Conservation (phyloP, 2,888 invertebrate species). For the Malthinus seriepunctatus region DNA sequence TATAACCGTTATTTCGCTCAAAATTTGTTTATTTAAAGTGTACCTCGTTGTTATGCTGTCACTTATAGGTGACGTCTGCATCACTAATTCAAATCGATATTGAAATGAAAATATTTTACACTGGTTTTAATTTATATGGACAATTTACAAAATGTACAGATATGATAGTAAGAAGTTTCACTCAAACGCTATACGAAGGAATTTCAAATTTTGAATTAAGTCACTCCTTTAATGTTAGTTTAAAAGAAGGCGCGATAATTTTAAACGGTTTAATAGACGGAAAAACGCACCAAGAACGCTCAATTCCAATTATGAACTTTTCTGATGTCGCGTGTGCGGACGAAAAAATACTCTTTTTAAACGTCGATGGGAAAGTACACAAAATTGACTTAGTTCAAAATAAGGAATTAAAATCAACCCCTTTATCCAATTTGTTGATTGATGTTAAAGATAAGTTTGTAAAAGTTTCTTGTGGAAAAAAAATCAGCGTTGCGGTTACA, state of each 20-base stretch:
- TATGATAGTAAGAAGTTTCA: slow-evolving; percentile 38
- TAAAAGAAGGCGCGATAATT: slow-evolving; percentile 22
- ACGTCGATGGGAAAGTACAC: slow-evolving; percentile 37
- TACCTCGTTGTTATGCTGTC: neutral
- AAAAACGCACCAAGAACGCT: slow-evolving; percentile 18
- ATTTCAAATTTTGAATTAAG: slow-evolving; percentile 39
- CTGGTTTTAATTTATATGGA: slow-evolving; percentile 52
- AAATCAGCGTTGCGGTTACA: slow-evolving; percentile 56
- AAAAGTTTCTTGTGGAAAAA: slow-evolving; percentile 56
- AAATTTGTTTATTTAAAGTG: neutral
- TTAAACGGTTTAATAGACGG: slow-evolving; percentile 24
- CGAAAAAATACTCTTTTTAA: slow-evolving; percentile 41
- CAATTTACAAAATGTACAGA: slow-evolving; percentile 39
- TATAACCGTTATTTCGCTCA: neutral
- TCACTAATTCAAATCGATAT: neutral
- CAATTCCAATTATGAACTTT: slow-evolving; percentile 18
- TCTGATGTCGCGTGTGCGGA: slow-evolving; percentile 39
- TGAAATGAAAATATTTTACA: slow-evolving; percentile 49
- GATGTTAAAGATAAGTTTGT: slow-evolving; percentile 44
- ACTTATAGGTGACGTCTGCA: neutral
- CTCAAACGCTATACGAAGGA: slow-evolving; percentile 33
- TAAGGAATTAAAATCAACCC: slow-evolving; percentile 26
- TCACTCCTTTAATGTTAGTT: slow-evolving; percentile 36
- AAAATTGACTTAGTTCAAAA: slow-evolving; percentile 38
- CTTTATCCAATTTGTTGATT: slow-evolving; percentile 34